These are phyloP conservation scores for Leptobrachium leishanense DNA, from an alignment of 2,113 vertebrate genomes.

Conservation along the genomic window DNA sequence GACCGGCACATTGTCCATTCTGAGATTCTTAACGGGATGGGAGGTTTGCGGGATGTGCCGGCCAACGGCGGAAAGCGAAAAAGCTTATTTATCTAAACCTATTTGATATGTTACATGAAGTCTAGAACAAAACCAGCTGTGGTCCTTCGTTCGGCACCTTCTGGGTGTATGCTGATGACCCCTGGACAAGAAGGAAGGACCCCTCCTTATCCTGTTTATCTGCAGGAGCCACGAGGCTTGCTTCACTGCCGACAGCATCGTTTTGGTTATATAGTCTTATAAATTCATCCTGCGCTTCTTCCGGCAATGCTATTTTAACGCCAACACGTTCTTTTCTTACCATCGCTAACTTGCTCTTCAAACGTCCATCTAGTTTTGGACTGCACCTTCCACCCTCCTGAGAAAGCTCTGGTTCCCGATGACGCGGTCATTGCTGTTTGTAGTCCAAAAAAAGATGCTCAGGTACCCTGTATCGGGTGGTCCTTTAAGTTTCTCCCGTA, in stretches of 20 bases:
- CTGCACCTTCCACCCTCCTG: not conserved
- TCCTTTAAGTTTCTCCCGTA: not conserved
- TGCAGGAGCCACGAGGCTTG: not conserved
- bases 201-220: slow-evolving; percentile 32
- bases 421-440: not conserved
- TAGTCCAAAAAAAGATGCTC: too few relatives aligned
- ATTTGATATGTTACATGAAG: not conserved
- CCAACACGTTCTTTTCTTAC: not conserved
- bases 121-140: not conserved
- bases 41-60: too few relatives aligned
- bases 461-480: too few relatives aligned
- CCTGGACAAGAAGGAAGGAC: slow-evolving; percentile 22
- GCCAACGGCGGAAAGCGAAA: too few relatives aligned
- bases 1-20: too few relatives aligned
- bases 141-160: not conserved
- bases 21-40: too few relatives aligned
- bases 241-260: not conserved
- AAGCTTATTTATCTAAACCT: too few relatives aligned
- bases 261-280: not conserved
- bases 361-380: not conserved
- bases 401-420: not conserved
- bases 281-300: slow-evolving; percentile 5
- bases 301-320: slow-evolving; percentile 16
- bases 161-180: not conserved
- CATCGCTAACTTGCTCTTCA: too few relatives aligned